Evolutionary conservation across 1,140 invertebrate species (phyloP), one percentile per base, ranked within the genome.

Genomic region (Ephestia elutella): DNA sequence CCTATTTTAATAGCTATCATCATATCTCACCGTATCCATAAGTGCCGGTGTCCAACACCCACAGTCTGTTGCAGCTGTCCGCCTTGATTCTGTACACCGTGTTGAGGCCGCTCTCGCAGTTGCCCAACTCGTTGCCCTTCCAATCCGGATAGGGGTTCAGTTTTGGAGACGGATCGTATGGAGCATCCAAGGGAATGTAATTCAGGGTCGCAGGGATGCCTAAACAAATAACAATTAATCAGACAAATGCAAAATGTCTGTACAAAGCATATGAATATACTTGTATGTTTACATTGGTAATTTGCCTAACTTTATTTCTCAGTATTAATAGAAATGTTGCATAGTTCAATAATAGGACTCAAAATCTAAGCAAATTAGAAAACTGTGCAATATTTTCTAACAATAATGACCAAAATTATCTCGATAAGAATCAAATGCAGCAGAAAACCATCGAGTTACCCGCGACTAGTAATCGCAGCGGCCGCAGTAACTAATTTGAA

Each of bases 161-260:
- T 65, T 92, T 92, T 0, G 94, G 94, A 0, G 94, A 93, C 35
- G 92, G 91, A 19, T 90, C 89, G 38, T 90, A 86, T 48, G 90
- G 89, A 10, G 87, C 84, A 59, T 93, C 91, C 66, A 95, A 79
- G 5, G 92, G 90, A 61, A 96, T 93, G 77, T 94, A 95, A 78
- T 95, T 96, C 55, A 96, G 79, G 0, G 95, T 95, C 10, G 93
- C 91, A 25, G 95, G 95, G 68, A 96, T 93, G 68, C 95, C 94
- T 95, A 77, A 18, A 83, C 77, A 44, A 44, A 15, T 3, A 15
- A 3, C 5, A 38, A 38, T 7, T 38, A 28, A 35, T 57, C n/a
- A n/a, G n/a, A n/a, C n/a, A n/a, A n/a, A n/a, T n/a, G n/a, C n/a
- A n/a, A n/a, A n/a, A n/a, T n/a, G n/a, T n/a, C n/a, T n/a, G n/a